Conservation (phyloP, 2,113 vertebrate species). For the Porphyrio hochstetteri region DNA sequence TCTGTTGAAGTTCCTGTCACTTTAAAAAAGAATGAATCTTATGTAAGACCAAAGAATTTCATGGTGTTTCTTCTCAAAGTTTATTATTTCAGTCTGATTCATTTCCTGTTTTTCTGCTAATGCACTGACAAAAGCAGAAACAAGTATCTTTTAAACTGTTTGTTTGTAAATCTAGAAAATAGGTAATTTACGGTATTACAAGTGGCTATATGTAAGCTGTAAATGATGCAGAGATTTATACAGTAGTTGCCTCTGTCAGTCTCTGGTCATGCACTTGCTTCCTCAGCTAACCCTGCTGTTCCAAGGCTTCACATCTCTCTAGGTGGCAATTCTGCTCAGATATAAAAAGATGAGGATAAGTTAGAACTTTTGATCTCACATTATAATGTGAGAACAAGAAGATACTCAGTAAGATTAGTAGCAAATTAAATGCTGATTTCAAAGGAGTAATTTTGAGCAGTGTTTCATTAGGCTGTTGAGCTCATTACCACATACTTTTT, state of each 20-base stretch:
- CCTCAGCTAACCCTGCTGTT: neutral
- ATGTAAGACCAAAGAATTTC: neutral
- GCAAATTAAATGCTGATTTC: neutral
- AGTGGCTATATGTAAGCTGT: neutral
- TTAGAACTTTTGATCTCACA: neutral
- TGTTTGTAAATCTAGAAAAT: slow-evolving; percentile 14
- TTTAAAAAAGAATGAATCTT: slow-evolving; percentile 10
- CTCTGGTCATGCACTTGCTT: neutral
- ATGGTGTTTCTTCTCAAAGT: slow-evolving; percentile 36
- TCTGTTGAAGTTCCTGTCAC: neutral
- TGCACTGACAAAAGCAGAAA: slow-evolving; percentile 48
- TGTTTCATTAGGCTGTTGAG: neutral
- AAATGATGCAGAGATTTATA: neutral
- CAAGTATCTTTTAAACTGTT: neutral
- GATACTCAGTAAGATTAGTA: neutral
- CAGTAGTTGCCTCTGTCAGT: neutral
- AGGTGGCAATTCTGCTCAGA: neutral
- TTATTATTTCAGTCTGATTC: slow-evolving; percentile 62
- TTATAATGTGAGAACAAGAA: neutral
- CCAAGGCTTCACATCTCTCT: neutral
- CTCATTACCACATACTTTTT: neutral
- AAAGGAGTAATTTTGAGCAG: neutral
- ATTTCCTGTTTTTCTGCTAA: slow-evolving; percentile 63
- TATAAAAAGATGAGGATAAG: neutral
- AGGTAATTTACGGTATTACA: neutral